phyloP scores from a whole-genome alignment of 2,113 vertebrate species.

The Typhlomys cinereus region DNA sequence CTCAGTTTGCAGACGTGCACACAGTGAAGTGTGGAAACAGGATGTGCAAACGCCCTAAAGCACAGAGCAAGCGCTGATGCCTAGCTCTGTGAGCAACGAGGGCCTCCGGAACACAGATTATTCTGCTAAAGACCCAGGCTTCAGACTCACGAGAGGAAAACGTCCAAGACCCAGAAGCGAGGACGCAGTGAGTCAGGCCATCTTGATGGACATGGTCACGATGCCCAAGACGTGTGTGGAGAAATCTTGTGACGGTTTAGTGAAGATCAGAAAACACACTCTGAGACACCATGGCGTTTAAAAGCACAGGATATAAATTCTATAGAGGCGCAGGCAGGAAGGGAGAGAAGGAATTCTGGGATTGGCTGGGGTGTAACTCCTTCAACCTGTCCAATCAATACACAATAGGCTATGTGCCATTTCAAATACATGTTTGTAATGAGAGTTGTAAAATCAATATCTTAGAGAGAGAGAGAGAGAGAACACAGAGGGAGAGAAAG shows the following conservation, averaged over 20 bases:
- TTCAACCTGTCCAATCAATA: background rate
- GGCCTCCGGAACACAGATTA: background rate
- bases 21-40: background rate
- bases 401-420: background rate
- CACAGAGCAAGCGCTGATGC: background rate
- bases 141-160: background rate
- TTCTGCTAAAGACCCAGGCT: background rate
- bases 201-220: background rate
- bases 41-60: background rate
- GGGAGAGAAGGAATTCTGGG: background rate
- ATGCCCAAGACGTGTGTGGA: background rate
- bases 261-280: background rate
- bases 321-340: background rate
- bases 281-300: background rate
- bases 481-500: too few species aligned
- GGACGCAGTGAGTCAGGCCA: background rate
- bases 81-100: background rate
- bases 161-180: background rate
- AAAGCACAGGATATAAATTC: background rate
- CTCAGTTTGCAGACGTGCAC: background rate
- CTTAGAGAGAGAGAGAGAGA: background rate
- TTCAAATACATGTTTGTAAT: background rate
- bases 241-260: background rate
- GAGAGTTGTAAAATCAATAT: background rate
- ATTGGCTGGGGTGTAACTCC: background rate